Percentiles rank a stretch among this genome's conserved stretches.
phyloP scores from a whole-genome alignment of 2,888 invertebrate genomes.

The Oxyteleia sp. region DNA sequence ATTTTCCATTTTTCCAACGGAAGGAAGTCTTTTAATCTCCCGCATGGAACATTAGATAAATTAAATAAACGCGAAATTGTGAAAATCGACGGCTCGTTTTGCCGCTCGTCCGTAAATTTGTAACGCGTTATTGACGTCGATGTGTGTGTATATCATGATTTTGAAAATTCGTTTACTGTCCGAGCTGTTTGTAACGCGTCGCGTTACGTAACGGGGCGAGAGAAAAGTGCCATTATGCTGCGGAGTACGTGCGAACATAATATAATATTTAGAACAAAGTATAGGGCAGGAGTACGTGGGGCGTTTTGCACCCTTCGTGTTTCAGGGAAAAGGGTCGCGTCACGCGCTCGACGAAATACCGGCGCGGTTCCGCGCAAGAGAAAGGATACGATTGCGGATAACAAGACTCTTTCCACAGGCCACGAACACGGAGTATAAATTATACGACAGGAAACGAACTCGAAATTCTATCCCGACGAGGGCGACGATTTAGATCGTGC shows the following conservation, averaged over 20 bases:
- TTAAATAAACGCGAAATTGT: constrained; percentile 3
- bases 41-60: constrained; percentile 15
- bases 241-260: constrained; percentile 53
- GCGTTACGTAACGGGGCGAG: constrained; percentile 22
- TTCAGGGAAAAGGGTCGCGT: constrained; percentile 39
- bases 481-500: constrained; percentile 42
- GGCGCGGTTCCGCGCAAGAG: constrained; percentile 22
- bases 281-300: constrained; percentile 33
- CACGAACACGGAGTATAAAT: constrained; percentile 49
- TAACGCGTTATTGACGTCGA: constrained; percentile 22
- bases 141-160: constrained; percentile 5
- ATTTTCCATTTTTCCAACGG: constrained; percentile 8
- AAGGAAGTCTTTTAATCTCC: constrained; percentile 13
- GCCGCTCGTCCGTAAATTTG: constrained; percentile 74
- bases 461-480: constrained; percentile 40
- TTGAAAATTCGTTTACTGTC: constrained; percentile 30
- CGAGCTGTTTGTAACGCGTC: constrained; percentile 21
- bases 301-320: constrained; percentile 28
- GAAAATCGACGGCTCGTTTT: constrained; percentile 71
- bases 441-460: constrained; percentile 50
- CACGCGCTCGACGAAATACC: constrained; percentile 44
- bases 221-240: constrained; percentile 29
- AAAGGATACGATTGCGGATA: constrained; percentile 55
- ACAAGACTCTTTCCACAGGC: constrained; percentile 47
- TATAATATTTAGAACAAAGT: constrained; percentile 56